phyloP scores from a whole-genome alignment of 1,140 invertebrate species.

The Zaprionus inermis region DNA sequence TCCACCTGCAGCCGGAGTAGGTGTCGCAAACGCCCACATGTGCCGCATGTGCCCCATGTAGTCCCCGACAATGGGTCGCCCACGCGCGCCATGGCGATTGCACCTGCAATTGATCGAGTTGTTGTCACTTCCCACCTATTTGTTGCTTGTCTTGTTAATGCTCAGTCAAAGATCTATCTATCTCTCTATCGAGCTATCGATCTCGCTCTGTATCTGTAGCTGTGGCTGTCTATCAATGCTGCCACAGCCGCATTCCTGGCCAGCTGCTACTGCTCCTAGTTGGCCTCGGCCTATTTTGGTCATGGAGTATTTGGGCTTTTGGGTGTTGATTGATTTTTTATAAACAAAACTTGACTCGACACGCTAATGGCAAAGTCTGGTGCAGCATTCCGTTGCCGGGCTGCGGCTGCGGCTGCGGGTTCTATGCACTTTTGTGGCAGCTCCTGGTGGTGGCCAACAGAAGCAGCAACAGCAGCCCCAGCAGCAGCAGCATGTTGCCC shows the following conservation, averaged over 20 bases:
- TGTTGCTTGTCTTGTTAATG: conserved; percentile 47
- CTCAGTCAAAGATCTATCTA: conserved; percentile 4
- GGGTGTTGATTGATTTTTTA: conserved; percentile 81
- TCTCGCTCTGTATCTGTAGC: conserved; percentile 1
- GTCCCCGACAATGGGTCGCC: conserved; percentile 14
- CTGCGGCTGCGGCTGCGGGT: conserved; percentile 25
- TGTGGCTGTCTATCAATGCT: background rate
- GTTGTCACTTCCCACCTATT: conserved; percentile 7
- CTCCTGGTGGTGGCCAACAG: conserved; percentile 51
- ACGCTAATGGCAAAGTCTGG: conserved; percentile 75
- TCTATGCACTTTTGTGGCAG: conserved; percentile 44
- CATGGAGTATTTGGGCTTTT: conserved; percentile 67
- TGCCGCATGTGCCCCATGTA: background rate
- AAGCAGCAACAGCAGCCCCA: conserved; percentile 15
- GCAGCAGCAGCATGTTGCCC: conserved; percentile 26
- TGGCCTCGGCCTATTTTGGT: conserved; percentile 37
- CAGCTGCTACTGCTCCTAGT: conserved; percentile 41
- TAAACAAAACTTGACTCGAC: conserved; percentile 62
- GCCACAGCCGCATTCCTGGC: conserved; percentile 61
- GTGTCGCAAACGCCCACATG: conserved; percentile 20
- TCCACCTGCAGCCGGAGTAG: background rate
- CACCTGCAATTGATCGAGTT: conserved; percentile 15
- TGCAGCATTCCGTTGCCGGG: conserved; percentile 67
- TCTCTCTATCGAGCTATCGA: background rate
- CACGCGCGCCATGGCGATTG: conserved; percentile 17